phyloP scores from a whole-genome alignment of 2,113 vertebrate genomes.

The Panurus biarmicus region DNA sequence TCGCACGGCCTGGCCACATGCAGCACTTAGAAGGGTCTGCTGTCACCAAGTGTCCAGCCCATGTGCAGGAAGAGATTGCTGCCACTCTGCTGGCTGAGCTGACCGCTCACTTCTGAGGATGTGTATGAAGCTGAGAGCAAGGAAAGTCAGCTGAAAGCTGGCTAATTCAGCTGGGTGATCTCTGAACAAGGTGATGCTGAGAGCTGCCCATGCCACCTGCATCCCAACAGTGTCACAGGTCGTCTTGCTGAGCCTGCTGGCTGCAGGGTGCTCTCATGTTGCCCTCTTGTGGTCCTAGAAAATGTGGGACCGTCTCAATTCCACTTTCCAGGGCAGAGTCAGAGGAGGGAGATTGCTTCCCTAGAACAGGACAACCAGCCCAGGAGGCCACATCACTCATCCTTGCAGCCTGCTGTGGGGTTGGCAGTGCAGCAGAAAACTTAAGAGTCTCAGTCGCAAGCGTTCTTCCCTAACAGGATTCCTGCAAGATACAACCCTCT shows the following conservation, averaged over 20 bases:
- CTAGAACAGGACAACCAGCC: neutral
- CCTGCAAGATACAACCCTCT: neutral
- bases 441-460: neutral
- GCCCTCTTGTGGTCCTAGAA: conserved; percentile 54
- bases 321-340: neutral
- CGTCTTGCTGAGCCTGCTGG: neutral
- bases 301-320: neutral
- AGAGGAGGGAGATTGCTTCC: neutral
- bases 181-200: neutral
- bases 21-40: neutral
- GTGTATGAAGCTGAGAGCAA: neutral
- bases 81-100: neutral
- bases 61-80: neutral
- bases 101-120: neutral
- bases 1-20: neutral
- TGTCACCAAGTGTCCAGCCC: rapidly evolving
- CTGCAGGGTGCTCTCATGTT: neutral
- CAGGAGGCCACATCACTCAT: neutral
- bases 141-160: neutral
- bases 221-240: neutral
- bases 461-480: neutral
- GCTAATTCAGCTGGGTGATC: neutral
- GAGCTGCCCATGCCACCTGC: neutral
- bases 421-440: neutral
- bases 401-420: neutral